Base-by-base conservation (phyloP, 2,888 invertebrate genomes). In the Thymelicus sylvestris region DNA sequence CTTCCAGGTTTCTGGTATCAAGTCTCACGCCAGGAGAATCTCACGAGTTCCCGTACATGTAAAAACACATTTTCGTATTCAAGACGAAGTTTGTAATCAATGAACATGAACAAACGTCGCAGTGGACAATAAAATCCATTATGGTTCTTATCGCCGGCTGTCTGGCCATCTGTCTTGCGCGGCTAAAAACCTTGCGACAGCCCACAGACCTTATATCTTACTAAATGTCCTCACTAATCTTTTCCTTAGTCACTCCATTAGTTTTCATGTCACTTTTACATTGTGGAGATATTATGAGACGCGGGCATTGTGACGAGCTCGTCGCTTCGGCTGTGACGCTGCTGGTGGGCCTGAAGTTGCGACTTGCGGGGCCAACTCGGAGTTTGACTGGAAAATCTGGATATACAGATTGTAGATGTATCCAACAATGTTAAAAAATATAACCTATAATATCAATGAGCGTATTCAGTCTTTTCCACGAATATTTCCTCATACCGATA, bases 151-250 rank as follows among this genome's bases (percentile, higher is more conserved):
- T 60, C 60, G 39, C 41, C 7, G 60, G 4, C 31, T 38, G 57
- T 41, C 39, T 19, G 60, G 39, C 10, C 60, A 60, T 60, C 60
- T 60, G 41, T 60, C 60, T 60, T 60, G 60, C 52, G 38, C 41
- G 39, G 15, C 41, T 60, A 61, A 67, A 67, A 67, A 67, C 67
- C 67, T 67, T 55, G 50, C 60, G 61, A 67, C 67, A 61, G 50
- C 50, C 52, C 66, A 48, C 15, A 67, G 59, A 61, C 52, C 61
- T 61, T 67, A 41, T 67, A 67, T 67, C 61, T 67, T 61, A 52
- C 67, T 61, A 52, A 67, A 61, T 61, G 67, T 67, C 67, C 52
- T 41, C 67, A 41, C 67, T 67, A 67, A 67, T 67, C 60, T 67
- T 52, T 50, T 24, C 61, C 61, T 48, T 67, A 41, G 61, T 61